A percentile compares a stretch with the other conserved stretches of the same genome.
Conservation (phyloP, 2,113 vertebrate species). For the Malurus cyaneus region DNA sequence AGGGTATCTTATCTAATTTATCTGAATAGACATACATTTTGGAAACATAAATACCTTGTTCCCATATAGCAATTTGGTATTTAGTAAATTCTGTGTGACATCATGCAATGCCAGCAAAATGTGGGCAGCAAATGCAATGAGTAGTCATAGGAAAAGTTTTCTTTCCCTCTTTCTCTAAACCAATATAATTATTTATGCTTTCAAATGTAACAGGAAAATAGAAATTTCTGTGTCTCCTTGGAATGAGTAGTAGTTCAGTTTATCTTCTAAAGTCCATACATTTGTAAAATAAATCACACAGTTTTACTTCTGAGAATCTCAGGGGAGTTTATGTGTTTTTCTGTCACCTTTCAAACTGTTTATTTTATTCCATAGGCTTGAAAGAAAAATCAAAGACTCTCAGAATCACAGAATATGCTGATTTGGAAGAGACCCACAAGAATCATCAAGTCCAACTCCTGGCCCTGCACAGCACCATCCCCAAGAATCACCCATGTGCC, state of each 20-base stretch:
- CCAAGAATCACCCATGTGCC: not conserved
- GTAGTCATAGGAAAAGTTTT: not conserved
- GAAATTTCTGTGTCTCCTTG: not conserved
- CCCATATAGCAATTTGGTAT: not conserved
- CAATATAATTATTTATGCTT: not conserved
- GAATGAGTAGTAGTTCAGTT: not conserved
- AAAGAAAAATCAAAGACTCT: not conserved
- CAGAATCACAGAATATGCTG: not conserved
- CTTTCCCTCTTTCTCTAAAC: not conserved
- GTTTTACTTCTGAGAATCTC: not conserved
- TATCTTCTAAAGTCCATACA: not conserved
- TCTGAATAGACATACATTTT: not conserved
- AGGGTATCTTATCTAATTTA: not conserved
- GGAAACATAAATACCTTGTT: not conserved
- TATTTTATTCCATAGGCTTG: not conserved
- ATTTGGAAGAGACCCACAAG: not conserved
- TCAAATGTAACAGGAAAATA: not conserved
- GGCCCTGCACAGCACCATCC: not conserved
- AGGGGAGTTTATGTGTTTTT: not conserved
- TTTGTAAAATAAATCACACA: not conserved
- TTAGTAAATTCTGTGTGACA: not conserved
- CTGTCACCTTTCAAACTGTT: not conserved
- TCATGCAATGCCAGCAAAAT: not conserved
- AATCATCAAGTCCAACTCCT: rapidly evolving
- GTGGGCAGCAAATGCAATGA: not conserved